A percentile compares a stretch with the other conserved stretches of the same genome.
Conservation (phyloP, 1,140 invertebrate genomes). For the Pogonognathellus flavescens region DNA sequence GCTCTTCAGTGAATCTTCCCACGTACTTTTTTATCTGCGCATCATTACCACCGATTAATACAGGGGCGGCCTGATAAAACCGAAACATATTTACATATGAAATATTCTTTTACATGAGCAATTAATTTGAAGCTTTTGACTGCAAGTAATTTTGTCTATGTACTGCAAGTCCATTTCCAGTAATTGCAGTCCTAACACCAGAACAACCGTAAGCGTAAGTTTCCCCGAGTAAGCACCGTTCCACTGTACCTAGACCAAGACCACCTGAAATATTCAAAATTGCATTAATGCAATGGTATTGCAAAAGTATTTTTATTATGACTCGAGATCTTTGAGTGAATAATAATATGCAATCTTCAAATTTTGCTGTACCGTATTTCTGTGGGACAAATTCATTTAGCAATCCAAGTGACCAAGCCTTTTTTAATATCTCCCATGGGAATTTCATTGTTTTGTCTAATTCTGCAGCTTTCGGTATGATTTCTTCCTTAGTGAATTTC, state of each 20-base stretch:
- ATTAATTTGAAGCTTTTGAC: too few relatives aligned
- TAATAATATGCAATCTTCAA: slow-evolving; percentile 27
- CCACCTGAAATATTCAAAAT: slow-evolving; percentile 76
- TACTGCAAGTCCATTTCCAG: slow-evolving; percentile 91
- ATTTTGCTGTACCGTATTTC: slow-evolving; percentile 57
- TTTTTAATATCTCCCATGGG: slow-evolving; percentile 95
- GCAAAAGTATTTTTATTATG: not conserved
- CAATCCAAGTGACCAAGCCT: slow-evolving; percentile 90
- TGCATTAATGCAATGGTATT: not conserved
- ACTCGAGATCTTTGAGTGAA: not conserved
- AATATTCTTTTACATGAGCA: not conserved
- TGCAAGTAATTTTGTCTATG: slow-evolving; percentile 68
- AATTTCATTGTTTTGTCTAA: slow-evolving; percentile 93
- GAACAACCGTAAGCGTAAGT: slow-evolving; percentile 93
- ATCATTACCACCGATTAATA: slow-evolving; percentile 86
- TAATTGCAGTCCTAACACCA: slow-evolving; percentile 91
- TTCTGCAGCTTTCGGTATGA: slow-evolving; percentile 89
- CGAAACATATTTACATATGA: not conserved
- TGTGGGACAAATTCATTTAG: slow-evolving; percentile 70
- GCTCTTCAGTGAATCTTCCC: slow-evolving; percentile 86
- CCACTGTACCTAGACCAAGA: slow-evolving; percentile 82
- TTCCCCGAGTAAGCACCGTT: slow-evolving; percentile 89
- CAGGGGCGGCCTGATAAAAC: slow-evolving; percentile 84
- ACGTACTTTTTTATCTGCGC: slow-evolving; percentile 95
- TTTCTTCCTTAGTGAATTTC: slow-evolving; percentile 90